These are phyloP conservation scores for Hydrozoanthus gracilis DNA, from an alignment of 92 coral and sea anemone species.

Conservation along the genomic window DNA sequence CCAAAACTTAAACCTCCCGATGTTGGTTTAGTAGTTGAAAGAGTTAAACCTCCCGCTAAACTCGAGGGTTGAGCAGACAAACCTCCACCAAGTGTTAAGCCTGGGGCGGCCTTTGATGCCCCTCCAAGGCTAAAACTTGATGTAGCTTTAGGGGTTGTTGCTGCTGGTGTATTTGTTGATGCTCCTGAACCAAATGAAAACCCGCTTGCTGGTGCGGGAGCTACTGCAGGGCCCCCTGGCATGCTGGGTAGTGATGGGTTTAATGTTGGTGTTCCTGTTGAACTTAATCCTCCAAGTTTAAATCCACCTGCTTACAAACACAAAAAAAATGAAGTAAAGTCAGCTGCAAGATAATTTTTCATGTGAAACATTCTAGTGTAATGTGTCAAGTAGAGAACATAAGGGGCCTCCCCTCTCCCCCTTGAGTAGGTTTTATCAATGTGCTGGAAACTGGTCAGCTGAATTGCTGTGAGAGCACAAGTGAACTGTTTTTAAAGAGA, in stretches of 20 bases:
- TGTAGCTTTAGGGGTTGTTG: slow-evolving; percentile 25
- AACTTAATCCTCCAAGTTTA: slow-evolving; percentile 40
- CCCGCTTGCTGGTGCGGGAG: not conserved
- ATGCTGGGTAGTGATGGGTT: slow-evolving; percentile 21
- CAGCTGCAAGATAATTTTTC: not conserved
- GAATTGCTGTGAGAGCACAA: too few species aligned
- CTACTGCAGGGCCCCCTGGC: slow-evolving; percentile 10
- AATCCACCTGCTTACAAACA: slow-evolving; percentile 41
- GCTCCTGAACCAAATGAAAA: slow-evolving; percentile 27
- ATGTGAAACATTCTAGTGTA: not conserved
- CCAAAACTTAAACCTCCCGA: slow-evolving; percentile 28
- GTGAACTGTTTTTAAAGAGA: too few species aligned
- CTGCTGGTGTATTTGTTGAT: slow-evolving; percentile 29
- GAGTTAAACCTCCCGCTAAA: slow-evolving; percentile 4
- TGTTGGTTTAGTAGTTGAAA: slow-evolving; percentile 24
- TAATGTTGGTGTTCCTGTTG: slow-evolving; percentile 14
- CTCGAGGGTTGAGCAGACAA: slow-evolving; percentile 29
- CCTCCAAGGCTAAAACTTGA: slow-evolving; percentile 42
- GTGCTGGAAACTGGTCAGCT: too few species aligned
- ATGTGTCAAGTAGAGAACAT: not conserved
- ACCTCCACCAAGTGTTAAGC: slow-evolving; percentile 49
- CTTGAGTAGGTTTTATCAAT: too few species aligned
- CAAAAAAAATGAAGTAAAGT: slow-evolving; percentile 12
- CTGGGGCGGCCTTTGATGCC: slow-evolving; percentile 44
- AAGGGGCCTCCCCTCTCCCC: too few species aligned